Evolutionary conservation across 2,113 vertebrate species (phyloP), one percentile per base, ranked within the genome.

Genomic region (Chionis minor): DNA sequence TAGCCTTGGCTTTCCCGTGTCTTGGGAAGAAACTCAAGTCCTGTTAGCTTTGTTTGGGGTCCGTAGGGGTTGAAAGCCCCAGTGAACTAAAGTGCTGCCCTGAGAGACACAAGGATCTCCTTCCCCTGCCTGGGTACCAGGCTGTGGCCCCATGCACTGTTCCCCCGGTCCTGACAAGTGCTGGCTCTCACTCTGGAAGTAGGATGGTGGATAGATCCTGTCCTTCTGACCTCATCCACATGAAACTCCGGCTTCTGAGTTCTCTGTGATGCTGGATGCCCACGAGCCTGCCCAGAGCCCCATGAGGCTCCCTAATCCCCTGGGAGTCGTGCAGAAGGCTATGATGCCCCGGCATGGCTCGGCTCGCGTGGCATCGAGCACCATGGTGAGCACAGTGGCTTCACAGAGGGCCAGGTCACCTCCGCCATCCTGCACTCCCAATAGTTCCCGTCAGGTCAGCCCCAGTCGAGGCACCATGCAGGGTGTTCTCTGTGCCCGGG

Each of bases 241-340:
- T 14, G 27, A 54, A 71, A 28, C 56, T 65, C 56, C 26, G 19
- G 8, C 23, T 22, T 45, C 69, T 28, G 49, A 70, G 44, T 18
- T 3, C 19, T 49, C 23, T 22, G 38, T 21, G 63, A 10, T 27
- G 27, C 51, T 18, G 38, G 30, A 9, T 8, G 8, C 22, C 35
- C 1, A 0, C 10, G 12, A 77, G 14, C 65, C 47, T n/a, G 7
- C 47, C 32, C 2, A 0, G 40, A 72, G 32, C 47, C 35, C 58
- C 24, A 6, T 1, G 2, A 47, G 19, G 16, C 13, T 87, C n/a
- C 55, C n/a, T 9, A 9, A 8, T 28, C 1, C 9, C 35, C 12
- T 0, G 0, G 56, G 38, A 40, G 15, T 2, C 16, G 54, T 21
- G 28, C 63, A 40, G 44, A 35, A 66, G 47, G 49, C 42, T 55